Conservation (phyloP, 2,888 invertebrate species). For the Sepioteuthis lessoniana region DNA sequence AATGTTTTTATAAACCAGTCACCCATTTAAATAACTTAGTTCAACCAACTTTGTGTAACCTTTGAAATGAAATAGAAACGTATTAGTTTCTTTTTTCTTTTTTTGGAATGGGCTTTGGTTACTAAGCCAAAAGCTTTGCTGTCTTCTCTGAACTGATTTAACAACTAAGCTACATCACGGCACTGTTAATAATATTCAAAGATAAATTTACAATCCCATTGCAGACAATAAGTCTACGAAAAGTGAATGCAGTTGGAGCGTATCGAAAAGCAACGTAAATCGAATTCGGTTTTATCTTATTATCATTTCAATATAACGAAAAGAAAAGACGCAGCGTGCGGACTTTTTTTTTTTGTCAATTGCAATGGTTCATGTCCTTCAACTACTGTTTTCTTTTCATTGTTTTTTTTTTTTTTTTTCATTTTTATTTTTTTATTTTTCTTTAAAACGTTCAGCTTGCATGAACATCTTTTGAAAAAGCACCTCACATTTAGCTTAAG, state of each 20-base stretch:
- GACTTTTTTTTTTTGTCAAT: background rate
- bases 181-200: no score
- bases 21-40: no score
- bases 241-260: background rate
- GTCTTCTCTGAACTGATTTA: background rate
- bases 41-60: no score
- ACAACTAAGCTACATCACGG: background rate
- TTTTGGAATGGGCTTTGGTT: no score
- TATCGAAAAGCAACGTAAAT: background rate
- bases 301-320: background rate
- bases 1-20: no score
- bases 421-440: background rate
- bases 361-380: background rate
- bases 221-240: background rate
- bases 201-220: background rate
- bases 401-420: background rate
- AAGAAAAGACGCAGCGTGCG: background rate
- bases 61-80: background rate
- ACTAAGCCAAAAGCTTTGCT: background rate
- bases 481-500: background rate
- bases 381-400: background rate
- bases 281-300: constrained; percentile 24
- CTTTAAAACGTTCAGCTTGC: background rate
- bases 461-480: background rate
- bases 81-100: no score